phyloP scores from a whole-genome alignment of 2,797 vertebrate species.

The Fringilla coelebs region DNA sequence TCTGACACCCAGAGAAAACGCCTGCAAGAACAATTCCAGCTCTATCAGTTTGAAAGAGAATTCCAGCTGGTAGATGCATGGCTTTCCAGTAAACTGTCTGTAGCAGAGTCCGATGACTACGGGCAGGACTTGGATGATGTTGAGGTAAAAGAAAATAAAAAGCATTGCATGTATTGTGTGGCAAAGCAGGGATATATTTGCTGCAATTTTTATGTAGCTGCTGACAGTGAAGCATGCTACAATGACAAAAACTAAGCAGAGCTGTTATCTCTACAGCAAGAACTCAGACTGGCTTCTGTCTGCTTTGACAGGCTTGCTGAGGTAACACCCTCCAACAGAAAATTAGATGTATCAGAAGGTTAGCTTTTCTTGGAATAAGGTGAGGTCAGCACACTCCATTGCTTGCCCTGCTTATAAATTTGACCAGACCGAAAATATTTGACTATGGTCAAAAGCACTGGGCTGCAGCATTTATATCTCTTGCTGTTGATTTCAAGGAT shows the following conservation, averaged over 20 bases:
- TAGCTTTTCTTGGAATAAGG: neutral
- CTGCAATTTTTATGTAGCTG: neutral
- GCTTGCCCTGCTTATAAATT: neutral
- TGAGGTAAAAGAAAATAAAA: slow-evolving; percentile 73
- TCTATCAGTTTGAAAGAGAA: slow-evolving; percentile 85
- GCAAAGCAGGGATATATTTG: neutral
- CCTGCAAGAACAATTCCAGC: slow-evolving; percentile 79
- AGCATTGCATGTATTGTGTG: neutral
- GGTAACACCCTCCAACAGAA: neutral
- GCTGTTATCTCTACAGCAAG: neutral
- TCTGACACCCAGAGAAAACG: slow-evolving; percentile 62
- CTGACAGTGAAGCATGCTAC: neutral
- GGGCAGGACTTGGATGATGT: slow-evolving; percentile 87
- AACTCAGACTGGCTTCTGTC: neutral
- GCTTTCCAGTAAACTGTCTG: slow-evolving; percentile 77
- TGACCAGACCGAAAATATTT: neutral
- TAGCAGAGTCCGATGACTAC: slow-evolving; percentile 80
- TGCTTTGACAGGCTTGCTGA: neutral
- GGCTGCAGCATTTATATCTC: neutral
- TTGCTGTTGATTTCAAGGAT: neutral
- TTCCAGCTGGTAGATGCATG: slow-evolving; percentile 83
- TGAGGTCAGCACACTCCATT: neutral
- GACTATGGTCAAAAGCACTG: neutral
- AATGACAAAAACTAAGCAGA: neutral
- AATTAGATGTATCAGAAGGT: neutral